Evolutionary conservation across 2,113 vertebrate genomes (phyloP).

Genomic region (Hypanus sabinus): DNA sequence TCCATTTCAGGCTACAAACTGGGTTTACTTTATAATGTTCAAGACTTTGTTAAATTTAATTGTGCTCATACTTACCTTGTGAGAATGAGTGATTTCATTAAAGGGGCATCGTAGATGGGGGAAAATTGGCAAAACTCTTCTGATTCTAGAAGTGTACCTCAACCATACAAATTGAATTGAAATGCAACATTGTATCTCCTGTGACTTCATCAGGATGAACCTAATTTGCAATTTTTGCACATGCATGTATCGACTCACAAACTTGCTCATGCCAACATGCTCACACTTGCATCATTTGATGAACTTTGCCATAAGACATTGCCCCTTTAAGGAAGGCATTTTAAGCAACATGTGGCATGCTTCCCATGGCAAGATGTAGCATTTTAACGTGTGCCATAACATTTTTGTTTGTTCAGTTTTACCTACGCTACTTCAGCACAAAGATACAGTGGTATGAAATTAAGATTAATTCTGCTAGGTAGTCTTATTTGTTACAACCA

Average conservation of each 20-base stretch:
- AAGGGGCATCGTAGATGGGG: neutral
- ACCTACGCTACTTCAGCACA: too few species aligned
- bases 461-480: too few species aligned
- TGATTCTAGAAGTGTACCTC: neutral
- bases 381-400: neutral
- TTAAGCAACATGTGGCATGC: slow-evolving; percentile 13
- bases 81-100: slow-evolving; percentile 20
- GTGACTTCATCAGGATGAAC: neutral
- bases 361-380: neutral
- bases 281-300: neutral
- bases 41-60: slow-evolving; percentile 2
- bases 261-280: neutral
- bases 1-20: slow-evolving; percentile 1
- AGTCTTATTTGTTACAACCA: neutral
- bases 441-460: neutral
- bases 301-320: neutral
- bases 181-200: neutral
- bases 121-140: slow-evolving; percentile 47
- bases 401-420: neutral
- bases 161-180: neutral
- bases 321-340: slow-evolving; percentile 20
- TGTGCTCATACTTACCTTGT: neutral
- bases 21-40: slow-evolving; percentile 6
- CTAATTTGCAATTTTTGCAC: neutral
- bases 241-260: neutral